Conservation (phyloP, 1,140 invertebrate species). For the Psilanteris sp. region DNA sequence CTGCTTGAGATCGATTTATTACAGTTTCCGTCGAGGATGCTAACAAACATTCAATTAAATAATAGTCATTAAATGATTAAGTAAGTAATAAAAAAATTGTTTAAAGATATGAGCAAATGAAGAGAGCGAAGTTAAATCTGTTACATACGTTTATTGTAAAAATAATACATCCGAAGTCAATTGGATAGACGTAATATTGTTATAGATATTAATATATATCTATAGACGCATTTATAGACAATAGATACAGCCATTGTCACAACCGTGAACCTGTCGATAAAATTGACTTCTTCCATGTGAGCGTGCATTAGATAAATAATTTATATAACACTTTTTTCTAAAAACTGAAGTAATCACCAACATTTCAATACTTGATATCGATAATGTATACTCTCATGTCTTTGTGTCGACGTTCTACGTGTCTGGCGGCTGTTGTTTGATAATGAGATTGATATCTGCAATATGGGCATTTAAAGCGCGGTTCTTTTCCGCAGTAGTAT, state of each 20-base stretch:
- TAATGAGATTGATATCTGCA: conserved; percentile 76
- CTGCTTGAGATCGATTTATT: background rate
- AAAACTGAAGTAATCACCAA: background rate
- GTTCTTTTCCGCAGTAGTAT: conserved; percentile 88
- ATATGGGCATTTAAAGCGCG: conserved; percentile 87
- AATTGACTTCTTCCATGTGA: background rate
- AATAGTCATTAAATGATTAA: too few relatives aligned
- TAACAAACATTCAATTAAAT: background rate
- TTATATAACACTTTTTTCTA: background rate
- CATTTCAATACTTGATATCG: conserved; percentile 7
- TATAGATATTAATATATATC: too few relatives aligned
- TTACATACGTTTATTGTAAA: conserved; percentile 34
- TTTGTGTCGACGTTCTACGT: conserved; percentile 31
- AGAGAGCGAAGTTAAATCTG: conserved; percentile 1
- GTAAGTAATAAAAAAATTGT: too few relatives aligned
- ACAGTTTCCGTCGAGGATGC: conserved; percentile 1
- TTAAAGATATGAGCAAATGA: conserved; percentile 15
- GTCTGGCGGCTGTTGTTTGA: conserved; percentile 24
- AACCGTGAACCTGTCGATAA: conserved; percentile 2
- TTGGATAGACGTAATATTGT: too few relatives aligned
- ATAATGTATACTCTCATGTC: conserved; percentile 32
- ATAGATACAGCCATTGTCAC: background rate
- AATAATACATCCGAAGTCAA: conserved; percentile 32
- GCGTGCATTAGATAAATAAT: background rate
- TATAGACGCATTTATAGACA: too few relatives aligned